Percentiles rank a stretch among this genome's conserved stretches.
Evolutionary conservation across 2,888 invertebrate genomes (phyloP).

Genomic region (Pasiphila rectangulata): DNA sequence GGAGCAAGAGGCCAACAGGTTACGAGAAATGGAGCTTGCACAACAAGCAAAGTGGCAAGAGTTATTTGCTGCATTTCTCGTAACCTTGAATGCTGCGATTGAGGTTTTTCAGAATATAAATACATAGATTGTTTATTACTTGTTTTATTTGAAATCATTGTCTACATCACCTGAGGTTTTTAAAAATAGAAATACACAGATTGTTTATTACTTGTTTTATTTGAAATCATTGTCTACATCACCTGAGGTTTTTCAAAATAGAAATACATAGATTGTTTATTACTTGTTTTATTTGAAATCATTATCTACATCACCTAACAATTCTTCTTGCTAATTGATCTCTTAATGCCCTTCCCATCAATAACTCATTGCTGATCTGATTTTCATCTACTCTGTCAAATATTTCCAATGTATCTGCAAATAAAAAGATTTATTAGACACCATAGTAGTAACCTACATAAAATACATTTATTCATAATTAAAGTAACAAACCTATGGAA

Average conservation of each 20-base stretch:
- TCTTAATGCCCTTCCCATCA: not conserved
- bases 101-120: not conserved
- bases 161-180: no score
- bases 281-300: not conserved
- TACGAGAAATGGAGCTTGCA: not conserved
- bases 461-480: no score
- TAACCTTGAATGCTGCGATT: not conserved
- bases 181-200: not conserved
- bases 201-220: not conserved
- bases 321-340: not conserved
- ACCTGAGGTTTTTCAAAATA: not conserved
- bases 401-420: not conserved
- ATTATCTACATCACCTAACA: not conserved
- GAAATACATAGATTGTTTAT: not conserved
- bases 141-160: not conserved
- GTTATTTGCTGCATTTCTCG: not conserved
- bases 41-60: not conserved
- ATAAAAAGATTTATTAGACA: no score
- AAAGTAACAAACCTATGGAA: no score
- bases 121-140: not conserved
- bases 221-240: not conserved
- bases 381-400: not conserved
- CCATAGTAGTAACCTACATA: no score
- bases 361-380: not conserved
- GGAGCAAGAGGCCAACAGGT: not conserved